Conservation (phyloP, 1,140 invertebrate species). For the Ips nitidus region DNA sequence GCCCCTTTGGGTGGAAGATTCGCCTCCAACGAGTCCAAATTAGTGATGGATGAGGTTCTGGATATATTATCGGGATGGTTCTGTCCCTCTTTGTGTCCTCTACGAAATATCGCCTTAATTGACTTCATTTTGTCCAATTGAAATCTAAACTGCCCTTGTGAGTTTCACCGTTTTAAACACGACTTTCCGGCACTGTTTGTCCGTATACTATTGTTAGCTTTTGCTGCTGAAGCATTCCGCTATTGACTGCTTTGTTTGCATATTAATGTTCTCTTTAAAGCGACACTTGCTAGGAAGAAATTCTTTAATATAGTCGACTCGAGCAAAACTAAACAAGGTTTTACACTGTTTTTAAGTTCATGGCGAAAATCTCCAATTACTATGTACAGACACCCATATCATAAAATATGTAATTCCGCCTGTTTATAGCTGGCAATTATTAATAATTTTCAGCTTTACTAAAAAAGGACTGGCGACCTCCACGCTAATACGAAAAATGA, state of each 20-base stretch:
- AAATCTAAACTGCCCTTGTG: background rate
- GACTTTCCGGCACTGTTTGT: too few relatives aligned
- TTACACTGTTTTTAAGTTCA: too few relatives aligned
- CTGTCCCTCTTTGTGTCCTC: slow-evolving; percentile 44
- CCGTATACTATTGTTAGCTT: background rate
- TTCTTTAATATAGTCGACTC: too few relatives aligned
- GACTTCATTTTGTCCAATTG: slow-evolving; percentile 46
- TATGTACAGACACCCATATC: too few relatives aligned
- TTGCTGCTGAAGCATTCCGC: background rate
- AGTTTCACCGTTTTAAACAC: slow-evolving; percentile 15
- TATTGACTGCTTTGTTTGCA: too few relatives aligned
- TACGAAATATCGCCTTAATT: slow-evolving; percentile 51
- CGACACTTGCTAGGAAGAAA: too few relatives aligned
- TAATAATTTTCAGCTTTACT: background rate
- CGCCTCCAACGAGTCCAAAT: slow-evolving; percentile 42
- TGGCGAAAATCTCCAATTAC: too few relatives aligned
- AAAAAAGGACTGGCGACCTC: slow-evolving; percentile 10
- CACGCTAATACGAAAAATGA: slow-evolving; percentile 16
- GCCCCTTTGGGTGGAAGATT: slow-evolving; percentile 35
- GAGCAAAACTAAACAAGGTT: too few relatives aligned
- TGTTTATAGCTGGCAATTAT: background rate
- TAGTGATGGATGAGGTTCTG: slow-evolving; percentile 48
- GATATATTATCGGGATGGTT: slow-evolving; percentile 46
- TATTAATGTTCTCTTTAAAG: too few relatives aligned
- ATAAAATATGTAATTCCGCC: background rate